Conservation (phyloP, 2,888 invertebrate genomes). For the Drosophila leonis region DNA sequence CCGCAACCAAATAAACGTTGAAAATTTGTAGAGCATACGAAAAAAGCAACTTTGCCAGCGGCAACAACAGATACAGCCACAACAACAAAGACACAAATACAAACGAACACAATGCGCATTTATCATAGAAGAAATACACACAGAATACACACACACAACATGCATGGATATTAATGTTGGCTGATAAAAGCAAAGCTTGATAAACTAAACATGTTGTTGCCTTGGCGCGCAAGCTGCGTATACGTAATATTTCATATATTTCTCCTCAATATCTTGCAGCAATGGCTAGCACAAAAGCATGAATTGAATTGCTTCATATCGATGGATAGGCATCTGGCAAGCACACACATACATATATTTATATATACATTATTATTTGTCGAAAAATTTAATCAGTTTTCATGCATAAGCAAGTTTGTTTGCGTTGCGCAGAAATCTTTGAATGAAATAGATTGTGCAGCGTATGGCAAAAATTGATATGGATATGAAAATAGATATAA, state of each 20-base stretch:
- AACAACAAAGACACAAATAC: conserved; percentile 14
- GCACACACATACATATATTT: background rate
- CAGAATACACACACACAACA: conserved; percentile 5
- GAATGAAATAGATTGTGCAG: conserved; percentile 16
- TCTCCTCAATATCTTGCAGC: background rate
- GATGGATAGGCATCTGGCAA: conserved; percentile 40
- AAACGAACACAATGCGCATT: conserved; percentile 42
- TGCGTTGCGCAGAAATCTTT: conserved; percentile 5
- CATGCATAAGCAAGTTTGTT: conserved; percentile 42
- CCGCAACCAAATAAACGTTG: conserved; percentile 35
- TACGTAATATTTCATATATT: conserved; percentile 48
- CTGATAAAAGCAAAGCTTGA: conserved; percentile 49
- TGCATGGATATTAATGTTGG: conserved; percentile 41
- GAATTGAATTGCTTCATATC: conserved; percentile 52
- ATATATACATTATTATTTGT: conserved; percentile 27
- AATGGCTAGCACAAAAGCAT: conserved; percentile 10
- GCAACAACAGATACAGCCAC: background rate
- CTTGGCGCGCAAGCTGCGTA: conserved; percentile 37
- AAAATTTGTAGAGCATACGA: conserved; percentile 38
- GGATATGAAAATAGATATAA: conserved; percentile 33
- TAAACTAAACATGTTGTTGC: conserved; percentile 40
- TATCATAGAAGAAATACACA: conserved; percentile 38
- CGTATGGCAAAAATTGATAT: conserved; percentile 40
- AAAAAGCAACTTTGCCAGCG: conserved; percentile 28
- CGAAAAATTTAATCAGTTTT: conserved; percentile 67